A percentile compares a stretch with the other conserved stretches of the same genome.
These are phyloP conservation scores for Cynaeus angustus DNA, from an alignment of 2,888 invertebrate species.

Conservation along the genomic window DNA sequence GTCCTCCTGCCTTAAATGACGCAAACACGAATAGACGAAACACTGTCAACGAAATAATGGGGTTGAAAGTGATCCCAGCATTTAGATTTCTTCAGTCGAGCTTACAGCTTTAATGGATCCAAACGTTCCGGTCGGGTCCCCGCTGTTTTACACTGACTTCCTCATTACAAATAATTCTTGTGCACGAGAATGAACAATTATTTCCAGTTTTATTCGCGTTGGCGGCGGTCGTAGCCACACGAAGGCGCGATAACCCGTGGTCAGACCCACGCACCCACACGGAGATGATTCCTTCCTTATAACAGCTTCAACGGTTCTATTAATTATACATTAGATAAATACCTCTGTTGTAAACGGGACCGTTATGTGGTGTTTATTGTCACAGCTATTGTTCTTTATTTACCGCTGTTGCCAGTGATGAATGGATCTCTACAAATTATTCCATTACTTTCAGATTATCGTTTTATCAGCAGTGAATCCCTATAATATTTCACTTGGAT, in stretches of 20 bases:
- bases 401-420: not conserved
- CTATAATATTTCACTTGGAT: constrained; percentile 11
- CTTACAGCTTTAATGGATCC: constrained; percentile 51
- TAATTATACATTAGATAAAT: constrained; percentile 43
- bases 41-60: constrained; percentile 9
- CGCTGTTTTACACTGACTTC: constrained; percentile 57
- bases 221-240: constrained; percentile 52
- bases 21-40: constrained; percentile 19
- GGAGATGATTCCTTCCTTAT: constrained; percentile 26
- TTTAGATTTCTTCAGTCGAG: constrained; percentile 45
- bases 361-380: constrained; percentile 37
- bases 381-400: constrained; percentile 32
- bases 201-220: constrained; percentile 58
- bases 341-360: constrained; percentile 25
- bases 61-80: constrained; percentile 11
- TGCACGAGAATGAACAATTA: constrained; percentile 59
- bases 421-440: constrained; percentile 28
- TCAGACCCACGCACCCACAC: constrained; percentile 52
- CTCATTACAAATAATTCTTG: constrained; percentile 61
- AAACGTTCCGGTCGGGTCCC: constrained; percentile 54
- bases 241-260: constrained; percentile 56
- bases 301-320: constrained; percentile 40
- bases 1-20: not conserved
- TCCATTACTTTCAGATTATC: constrained; percentile 39
- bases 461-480: constrained; percentile 21